These are phyloP conservation scores for Akabosia matsudoensis DNA, from an alignment of 1,140 invertebrate species.

Conservation along the genomic window DNA sequence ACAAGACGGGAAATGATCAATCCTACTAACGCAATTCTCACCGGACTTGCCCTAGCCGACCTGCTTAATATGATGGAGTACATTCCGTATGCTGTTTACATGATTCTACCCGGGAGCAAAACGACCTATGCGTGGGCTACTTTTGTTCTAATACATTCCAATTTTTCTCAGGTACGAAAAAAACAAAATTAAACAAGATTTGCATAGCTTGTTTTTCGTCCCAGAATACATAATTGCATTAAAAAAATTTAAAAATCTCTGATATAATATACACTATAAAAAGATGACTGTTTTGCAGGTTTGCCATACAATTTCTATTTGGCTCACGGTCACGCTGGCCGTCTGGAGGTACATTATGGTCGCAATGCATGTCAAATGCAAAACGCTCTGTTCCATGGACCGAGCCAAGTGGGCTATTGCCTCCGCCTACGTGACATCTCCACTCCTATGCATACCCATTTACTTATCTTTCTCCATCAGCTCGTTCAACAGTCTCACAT, in stretches of 20 bases:
- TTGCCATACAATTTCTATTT: slow-evolving; percentile 88
- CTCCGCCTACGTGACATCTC: slow-evolving; percentile 74
- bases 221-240: background rate
- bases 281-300: no score
- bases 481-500: slow-evolving; percentile 35
- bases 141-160: slow-evolving; percentile 77
- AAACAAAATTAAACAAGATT: background rate
- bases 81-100: slow-evolving; percentile 58
- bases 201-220: background rate
- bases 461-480: slow-evolving; percentile 68
- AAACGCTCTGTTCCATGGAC: slow-evolving; percentile 73
- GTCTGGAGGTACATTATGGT: slow-evolving; percentile 91
- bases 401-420: slow-evolving; percentile 70
- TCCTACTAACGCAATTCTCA: slow-evolving; percentile 59
- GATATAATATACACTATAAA: background rate
- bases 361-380: slow-evolving; percentile 66
- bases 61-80: slow-evolving; percentile 56
- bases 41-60: slow-evolving; percentile 58
- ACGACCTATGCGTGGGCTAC: slow-evolving; percentile 71
- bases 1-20: slow-evolving; percentile 65
- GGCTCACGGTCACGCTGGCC: slow-evolving; percentile 83
- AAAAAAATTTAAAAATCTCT: background rate
- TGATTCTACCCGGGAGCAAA: slow-evolving; percentile 48
- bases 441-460: slow-evolving; percentile 79
- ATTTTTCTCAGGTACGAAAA: slow-evolving; percentile 60